Evolutionary conservation across 23 tunicate species (phyloP), one percentile per base, ranked within the genome.

Genomic region (Styela plicata): DNA sequence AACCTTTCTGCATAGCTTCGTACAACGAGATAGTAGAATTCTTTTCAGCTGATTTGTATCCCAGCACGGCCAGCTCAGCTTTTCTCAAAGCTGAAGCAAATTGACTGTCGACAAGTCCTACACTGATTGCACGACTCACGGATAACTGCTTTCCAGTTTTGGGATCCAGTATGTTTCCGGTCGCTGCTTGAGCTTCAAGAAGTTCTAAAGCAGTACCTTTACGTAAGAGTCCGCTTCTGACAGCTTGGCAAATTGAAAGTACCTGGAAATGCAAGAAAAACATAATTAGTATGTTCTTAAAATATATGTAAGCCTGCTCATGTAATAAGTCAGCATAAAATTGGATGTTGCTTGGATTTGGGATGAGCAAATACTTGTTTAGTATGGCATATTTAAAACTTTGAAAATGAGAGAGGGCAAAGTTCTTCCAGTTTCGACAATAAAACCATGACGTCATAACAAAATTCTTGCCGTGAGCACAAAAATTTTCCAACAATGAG

Each of bases 171-270:
- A 93, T 88, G 74, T 84, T 77, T 29, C 98, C 98, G 29, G 98
- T 93, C 31, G 98, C 98, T 1, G 89, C 98, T 66, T 93, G 98
- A 32, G 98, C 98, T 74, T 93, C 98, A 20, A 93, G 86, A 36
- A 93, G 73, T 61, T 93, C 98, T 16, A 88, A 27, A 24, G 93
- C 98, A 13, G 98, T 88, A 2, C 85, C 74, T 1, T 89, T 74
- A 1, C 89, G 74, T 27, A 93, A 77, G 21, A 88, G 74, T 0
- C 98, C 98, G 20, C 74, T 84, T 24, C 77, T 75, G 1, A 88
- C 93, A 35, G 98, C 98, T 63, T 88, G 93, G 63, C 83, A 88
- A 7, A 93, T 84, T 10, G 93, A 66, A 25, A 90, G 74, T 0
- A 88, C 89, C 79, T 80, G 18, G 57, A 64, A 65, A 31, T 62